phyloP scores from a whole-genome alignment of 2,888 invertebrate species.

The Acanthopleura granulata region DNA sequence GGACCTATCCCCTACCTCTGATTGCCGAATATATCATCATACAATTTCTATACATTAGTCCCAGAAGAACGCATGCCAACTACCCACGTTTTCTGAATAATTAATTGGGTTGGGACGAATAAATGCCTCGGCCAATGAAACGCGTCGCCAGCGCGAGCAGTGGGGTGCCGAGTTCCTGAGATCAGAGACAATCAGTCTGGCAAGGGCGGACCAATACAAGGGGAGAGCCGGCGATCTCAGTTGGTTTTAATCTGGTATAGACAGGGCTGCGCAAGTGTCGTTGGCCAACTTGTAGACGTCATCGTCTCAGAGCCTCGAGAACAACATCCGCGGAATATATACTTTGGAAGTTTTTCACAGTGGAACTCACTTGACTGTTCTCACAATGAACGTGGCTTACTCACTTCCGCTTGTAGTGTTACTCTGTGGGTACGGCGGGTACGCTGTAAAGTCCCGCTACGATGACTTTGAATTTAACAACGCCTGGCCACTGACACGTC shows the following conservation, averaged over 20 bases:
- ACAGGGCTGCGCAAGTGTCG: no score
- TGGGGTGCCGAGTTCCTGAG: neutral
- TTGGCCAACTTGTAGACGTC: no score
- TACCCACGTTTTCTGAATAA: constrained; percentile 10
- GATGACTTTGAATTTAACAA: constrained; percentile 18
- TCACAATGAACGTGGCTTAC: constrained; percentile 12
- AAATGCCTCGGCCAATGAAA: neutral
- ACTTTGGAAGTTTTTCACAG: neutral
- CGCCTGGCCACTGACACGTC: constrained; percentile 6
- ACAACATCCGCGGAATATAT: neutral
- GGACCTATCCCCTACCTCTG: neutral
- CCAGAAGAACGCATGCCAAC: neutral
- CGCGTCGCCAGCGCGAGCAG: neutral
- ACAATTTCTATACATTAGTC: neutral
- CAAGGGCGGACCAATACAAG: no score
- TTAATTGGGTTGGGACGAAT: neutral
- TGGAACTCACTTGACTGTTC: neutral
- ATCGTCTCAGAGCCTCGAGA: neutral
- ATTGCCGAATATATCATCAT: constrained; percentile 4
- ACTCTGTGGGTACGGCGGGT: neutral
- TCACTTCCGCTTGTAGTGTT: neutral
- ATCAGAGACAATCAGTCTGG: neutral
- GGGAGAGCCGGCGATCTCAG: no score
- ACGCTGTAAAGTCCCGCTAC: neutral
- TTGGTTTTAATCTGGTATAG: no score